Evolutionary conservation across 2,113 vertebrate species (phyloP).

Genomic region (Erinaceus europaeus): DNA sequence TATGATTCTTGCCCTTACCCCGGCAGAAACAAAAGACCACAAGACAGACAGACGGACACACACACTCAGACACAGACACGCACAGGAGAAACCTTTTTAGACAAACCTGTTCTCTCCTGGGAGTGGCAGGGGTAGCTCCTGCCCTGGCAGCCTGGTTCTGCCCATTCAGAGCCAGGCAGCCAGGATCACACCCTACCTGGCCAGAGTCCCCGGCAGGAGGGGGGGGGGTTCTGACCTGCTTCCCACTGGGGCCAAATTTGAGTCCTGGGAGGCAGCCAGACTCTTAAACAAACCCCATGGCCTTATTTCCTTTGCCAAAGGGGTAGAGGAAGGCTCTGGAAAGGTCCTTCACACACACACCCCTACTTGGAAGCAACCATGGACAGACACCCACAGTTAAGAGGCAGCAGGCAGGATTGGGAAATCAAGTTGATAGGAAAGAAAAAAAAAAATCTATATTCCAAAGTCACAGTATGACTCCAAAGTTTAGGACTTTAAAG

Average conservation of each 20-base stretch:
- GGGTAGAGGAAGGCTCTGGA: neutral
- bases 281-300: neutral
- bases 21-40: conserved; percentile 43
- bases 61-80: too few species aligned
- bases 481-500: neutral
- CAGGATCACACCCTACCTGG: neutral
- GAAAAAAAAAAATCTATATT: neutral
- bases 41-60: neutral
- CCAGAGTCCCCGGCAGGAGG: conserved; percentile 34
- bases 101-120: conserved; percentile 59
- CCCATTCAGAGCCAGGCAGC: conserved; percentile 23
- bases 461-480: neutral
- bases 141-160: neutral
- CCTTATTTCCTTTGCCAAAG: neutral
- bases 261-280: neutral
- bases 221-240: conserved; percentile 55
- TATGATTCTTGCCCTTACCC: neutral
- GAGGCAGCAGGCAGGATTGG: neutral
- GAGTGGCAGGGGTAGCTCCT: conserved; percentile 23
- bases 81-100: neutral
- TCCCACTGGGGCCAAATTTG: conserved; percentile 29
- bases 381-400: neutral
- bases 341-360: neutral
- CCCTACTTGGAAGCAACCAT: neutral
- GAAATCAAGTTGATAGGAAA: neutral